Conservation (phyloP, 2,797 vertebrate species). For the Halcyon leucocephala region DNA sequence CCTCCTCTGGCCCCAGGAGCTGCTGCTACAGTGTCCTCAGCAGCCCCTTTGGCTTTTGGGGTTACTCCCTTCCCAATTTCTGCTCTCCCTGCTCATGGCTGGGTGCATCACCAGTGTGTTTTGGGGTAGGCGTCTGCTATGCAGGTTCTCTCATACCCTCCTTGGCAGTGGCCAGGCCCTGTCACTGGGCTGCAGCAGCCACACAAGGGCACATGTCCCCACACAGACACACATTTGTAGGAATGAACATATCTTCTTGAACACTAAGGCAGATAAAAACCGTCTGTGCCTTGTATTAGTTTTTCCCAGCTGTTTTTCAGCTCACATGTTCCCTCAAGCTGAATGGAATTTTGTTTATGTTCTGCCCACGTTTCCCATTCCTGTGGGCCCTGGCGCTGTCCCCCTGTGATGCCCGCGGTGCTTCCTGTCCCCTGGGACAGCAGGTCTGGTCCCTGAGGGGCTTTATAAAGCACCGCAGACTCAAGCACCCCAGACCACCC, state of each 20-base stretch:
- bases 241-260: background rate
- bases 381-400: rapidly evolving
- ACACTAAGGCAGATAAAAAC: background rate
- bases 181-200: background rate
- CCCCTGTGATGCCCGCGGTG: background rate
- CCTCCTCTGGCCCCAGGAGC: background rate
- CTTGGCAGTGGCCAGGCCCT: background rate
- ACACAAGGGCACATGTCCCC: background rate
- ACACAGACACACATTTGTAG: rapidly evolving
- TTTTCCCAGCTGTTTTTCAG: conserved; percentile 32
- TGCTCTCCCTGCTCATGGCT: background rate
- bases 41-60: background rate
- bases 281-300: background rate
- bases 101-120: background rate
- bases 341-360: background rate
- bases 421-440: background rate
- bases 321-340: background rate
- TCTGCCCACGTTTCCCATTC: background rate
- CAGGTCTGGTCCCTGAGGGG: background rate
- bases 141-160: background rate
- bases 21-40: background rate
- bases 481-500: background rate
- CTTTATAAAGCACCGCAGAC: background rate
- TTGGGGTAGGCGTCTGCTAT: background rate
- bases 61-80: background rate